These are phyloP conservation scores for Chelmon rostratus DNA, from an alignment of 2,797 vertebrate species.

Conservation along the genomic window DNA sequence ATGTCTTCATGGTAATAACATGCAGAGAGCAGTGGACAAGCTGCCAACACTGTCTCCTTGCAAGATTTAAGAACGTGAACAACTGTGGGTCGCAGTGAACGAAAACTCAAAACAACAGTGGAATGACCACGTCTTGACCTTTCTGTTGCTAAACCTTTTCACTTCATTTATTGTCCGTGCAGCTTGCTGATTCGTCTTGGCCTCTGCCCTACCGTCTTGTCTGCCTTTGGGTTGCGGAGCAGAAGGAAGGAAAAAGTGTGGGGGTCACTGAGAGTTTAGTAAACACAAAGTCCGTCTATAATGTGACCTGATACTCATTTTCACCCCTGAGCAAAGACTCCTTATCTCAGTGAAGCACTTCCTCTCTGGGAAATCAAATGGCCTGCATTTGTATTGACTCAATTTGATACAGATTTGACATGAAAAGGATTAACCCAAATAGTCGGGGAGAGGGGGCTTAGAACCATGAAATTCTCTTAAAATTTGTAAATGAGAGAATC, in stretches of 20 bases:
- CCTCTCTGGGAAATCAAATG: conserved; percentile 46
- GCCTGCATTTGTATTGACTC: conserved; percentile 22
- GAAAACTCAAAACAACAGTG: conserved; percentile 20
- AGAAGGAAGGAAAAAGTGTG: conserved; percentile 61
- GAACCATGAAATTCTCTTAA: conserved; percentile 25
- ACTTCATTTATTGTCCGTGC: conserved; percentile 29
- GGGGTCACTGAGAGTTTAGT: conserved; percentile 79
- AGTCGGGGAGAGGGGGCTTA: conserved; percentile 12
- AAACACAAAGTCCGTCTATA: conserved; percentile 67
- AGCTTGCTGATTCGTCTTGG: conserved; percentile 46
- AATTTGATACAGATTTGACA: conserved; percentile 56
- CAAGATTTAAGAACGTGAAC: not conserved
- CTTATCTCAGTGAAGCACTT: conserved; percentile 53
- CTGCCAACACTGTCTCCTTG: too few species aligned
- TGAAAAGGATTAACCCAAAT: conserved; percentile 40
- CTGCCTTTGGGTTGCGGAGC: conserved; percentile 43
- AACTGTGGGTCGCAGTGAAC: not conserved
- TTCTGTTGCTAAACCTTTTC: conserved; percentile 56
- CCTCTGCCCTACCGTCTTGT: conserved; percentile 39
- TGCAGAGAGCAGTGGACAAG: too few species aligned
- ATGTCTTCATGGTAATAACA: not conserved
- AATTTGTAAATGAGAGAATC: conserved; percentile 33
- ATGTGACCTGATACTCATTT: conserved; percentile 66
- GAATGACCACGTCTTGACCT: conserved; percentile 59
- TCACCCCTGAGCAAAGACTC: conserved; percentile 60